A percentile compares a stretch with the other conserved stretches of the same genome.
These are phyloP conservation scores for Anagyrus pseudococci DNA, from an alignment of 2,888 invertebrate species.

Conservation along the genomic window DNA sequence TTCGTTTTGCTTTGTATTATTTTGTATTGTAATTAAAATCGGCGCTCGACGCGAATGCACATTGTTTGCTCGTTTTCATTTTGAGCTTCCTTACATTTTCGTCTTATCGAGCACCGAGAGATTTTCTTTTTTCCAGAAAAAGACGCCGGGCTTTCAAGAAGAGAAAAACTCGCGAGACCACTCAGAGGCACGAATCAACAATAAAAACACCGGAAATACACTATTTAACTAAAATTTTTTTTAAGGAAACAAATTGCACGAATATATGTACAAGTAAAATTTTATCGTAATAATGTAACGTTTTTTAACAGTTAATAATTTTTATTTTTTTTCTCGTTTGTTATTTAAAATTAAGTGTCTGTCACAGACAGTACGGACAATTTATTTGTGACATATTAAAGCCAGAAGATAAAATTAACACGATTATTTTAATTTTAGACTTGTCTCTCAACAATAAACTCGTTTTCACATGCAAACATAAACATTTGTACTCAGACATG, in stretches of 20 bases:
- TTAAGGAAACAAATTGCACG: slow-evolving; percentile 22
- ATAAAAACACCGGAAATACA: slow-evolving; percentile 33
- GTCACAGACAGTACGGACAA: slow-evolving; percentile 55
- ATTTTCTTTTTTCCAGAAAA: slow-evolving; percentile 19
- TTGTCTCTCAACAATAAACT: slow-evolving; percentile 14
- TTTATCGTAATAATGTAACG: slow-evolving; percentile 28
- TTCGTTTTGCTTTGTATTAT: slow-evolving; percentile 5
- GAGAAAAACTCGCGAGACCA: slow-evolving; percentile 18
- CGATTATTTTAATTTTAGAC: slow-evolving; percentile 13
- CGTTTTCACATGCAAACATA: background rate
- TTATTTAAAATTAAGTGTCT: slow-evolving; percentile 48
- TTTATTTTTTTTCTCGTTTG: slow-evolving; percentile 14
- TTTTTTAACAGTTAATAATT: background rate
- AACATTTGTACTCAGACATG: background rate
- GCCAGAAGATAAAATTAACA: slow-evolving; percentile 19
- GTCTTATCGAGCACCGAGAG: slow-evolving; percentile 16
- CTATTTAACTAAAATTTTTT: slow-evolving; percentile 24
- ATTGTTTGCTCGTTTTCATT: background rate
- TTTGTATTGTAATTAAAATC: slow-evolving; percentile 25
- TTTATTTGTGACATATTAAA: slow-evolving; percentile 10
- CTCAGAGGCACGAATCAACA: slow-evolving; percentile 30
- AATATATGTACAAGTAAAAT: slow-evolving; percentile 32
- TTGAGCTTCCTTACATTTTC: background rate
- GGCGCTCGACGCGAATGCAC: slow-evolving; percentile 14
- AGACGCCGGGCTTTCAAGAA: slow-evolving; percentile 22